phyloP scores from a whole-genome alignment of 2,797 vertebrate species.

The Florisuga fusca region DNA sequence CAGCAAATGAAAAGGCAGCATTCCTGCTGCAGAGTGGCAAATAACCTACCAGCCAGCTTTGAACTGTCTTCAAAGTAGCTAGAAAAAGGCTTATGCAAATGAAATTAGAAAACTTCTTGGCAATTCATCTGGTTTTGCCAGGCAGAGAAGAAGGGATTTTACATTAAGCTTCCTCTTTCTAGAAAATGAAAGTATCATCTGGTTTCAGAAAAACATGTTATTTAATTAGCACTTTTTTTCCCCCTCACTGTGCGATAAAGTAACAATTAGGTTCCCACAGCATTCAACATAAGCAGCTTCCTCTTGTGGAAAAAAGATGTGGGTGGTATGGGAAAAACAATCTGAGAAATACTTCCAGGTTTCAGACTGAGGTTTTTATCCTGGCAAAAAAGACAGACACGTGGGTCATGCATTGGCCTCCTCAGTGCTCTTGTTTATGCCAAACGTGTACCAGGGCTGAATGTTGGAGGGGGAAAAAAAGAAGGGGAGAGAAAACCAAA shows the following conservation, averaged over 20 bases:
- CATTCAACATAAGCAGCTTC: constrained; percentile 56
- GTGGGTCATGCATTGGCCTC: constrained; percentile 14
- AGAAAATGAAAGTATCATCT: constrained; percentile 73
- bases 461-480: neutral
- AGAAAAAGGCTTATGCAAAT: constrained; percentile 66
- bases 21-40: constrained; percentile 47
- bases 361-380: constrained; percentile 50
- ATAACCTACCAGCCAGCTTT: constrained; percentile 46
- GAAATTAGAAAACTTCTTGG: constrained; percentile 70
- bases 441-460: neutral
- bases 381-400: constrained; percentile 29
- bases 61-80: constrained; percentile 67
- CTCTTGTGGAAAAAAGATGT: constrained; percentile 61
- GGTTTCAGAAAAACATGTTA: constrained; percentile 53
- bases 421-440: neutral
- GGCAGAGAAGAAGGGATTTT: constrained; percentile 43
- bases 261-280: constrained; percentile 71
- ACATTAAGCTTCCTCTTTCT: constrained; percentile 70
- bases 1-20: constrained; percentile 42
- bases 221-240: constrained; percentile 61
- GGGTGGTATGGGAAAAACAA: constrained; percentile 71
- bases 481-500: neutral
- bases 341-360: constrained; percentile 67
- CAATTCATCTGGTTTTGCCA: constrained; percentile 61
- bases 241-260: constrained; percentile 54